These are phyloP conservation scores for Eriosoma lanigerum DNA, from an alignment of 1,140 invertebrate genomes.

Conservation along the genomic window DNA sequence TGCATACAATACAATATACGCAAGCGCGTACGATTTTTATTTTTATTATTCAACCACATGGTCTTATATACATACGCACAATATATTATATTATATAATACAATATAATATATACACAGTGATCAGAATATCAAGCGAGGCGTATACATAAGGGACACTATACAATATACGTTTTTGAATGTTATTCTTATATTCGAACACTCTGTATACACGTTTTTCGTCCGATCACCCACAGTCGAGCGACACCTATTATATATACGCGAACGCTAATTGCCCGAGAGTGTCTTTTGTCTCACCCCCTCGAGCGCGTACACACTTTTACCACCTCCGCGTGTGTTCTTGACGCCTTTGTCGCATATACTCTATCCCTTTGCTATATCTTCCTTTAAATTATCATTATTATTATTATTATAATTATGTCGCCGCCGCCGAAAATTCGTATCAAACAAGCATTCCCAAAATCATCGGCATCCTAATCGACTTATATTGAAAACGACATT, in stretches of 20 bases:
- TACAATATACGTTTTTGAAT: background rate
- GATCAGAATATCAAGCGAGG: too few relatives aligned
- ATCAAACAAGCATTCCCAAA: too few relatives aligned
- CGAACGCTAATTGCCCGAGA: conserved; percentile 2
- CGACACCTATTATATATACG: background rate
- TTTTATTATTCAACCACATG: too few relatives aligned
- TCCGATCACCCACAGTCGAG: background rate
- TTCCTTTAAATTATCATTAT: too few relatives aligned
- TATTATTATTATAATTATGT: background rate
- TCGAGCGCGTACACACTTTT: background rate
- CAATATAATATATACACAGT: too few relatives aligned
- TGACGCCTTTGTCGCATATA: background rate
- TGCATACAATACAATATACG: too few relatives aligned
- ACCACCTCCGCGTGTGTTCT: background rate
- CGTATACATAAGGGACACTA: background rate
- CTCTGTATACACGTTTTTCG: background rate
- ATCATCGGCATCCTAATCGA: too few relatives aligned
- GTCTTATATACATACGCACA: too few relatives aligned
- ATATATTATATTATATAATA: too few relatives aligned
- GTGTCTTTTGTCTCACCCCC: conserved; percentile 22
- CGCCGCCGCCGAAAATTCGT: background rate
- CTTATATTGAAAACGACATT: too few relatives aligned
- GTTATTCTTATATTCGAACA: background rate
- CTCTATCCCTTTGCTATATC: too few relatives aligned
- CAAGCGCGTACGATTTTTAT: background rate